Percentiles rank a stretch among this genome's conserved stretches.
Evolutionary conservation across 2,888 invertebrate genomes (phyloP).

Genomic region (Vesta saturnalis): DNA sequence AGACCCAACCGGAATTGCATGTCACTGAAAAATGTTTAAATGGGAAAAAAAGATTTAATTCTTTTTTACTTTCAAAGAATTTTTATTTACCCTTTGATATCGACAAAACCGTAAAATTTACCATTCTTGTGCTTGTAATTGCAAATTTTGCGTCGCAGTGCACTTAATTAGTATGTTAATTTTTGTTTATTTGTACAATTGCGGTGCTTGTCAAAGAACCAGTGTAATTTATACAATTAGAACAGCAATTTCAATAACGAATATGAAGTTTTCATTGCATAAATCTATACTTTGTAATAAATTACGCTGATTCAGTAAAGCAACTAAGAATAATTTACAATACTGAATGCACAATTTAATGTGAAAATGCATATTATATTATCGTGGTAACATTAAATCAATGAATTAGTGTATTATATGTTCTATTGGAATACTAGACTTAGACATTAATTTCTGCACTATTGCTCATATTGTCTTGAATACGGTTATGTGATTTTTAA

Average conservation of each 20-base stretch:
- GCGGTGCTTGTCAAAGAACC: background rate
- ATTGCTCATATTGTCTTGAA: too few species aligned
- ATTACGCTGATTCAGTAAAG: too few species aligned
- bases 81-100: too few species aligned
- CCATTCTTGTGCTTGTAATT: background rate
- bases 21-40: slow-evolving; percentile 3
- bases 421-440: background rate
- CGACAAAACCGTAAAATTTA: slow-evolving; percentile 10
- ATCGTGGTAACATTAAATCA: background rate
- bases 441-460: background rate
- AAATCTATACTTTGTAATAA: background rate
- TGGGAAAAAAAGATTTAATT: background rate
- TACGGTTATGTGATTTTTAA: too few species aligned
- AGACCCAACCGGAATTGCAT: slow-evolving; percentile 17
- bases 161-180: slow-evolving; percentile 20
- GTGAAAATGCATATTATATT: background rate
- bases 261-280: background rate
- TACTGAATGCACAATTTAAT: background rate
- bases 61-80: background rate
- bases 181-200: slow-evolving; percentile 10
- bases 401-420: background rate
- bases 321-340: too few species aligned
- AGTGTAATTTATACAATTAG: too few species aligned
- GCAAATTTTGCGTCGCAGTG: slow-evolving; percentile 10
- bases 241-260: background rate